Conservation (phyloP, 2,797 vertebrate genomes). For the Gymnocypris eckloni region DNA sequence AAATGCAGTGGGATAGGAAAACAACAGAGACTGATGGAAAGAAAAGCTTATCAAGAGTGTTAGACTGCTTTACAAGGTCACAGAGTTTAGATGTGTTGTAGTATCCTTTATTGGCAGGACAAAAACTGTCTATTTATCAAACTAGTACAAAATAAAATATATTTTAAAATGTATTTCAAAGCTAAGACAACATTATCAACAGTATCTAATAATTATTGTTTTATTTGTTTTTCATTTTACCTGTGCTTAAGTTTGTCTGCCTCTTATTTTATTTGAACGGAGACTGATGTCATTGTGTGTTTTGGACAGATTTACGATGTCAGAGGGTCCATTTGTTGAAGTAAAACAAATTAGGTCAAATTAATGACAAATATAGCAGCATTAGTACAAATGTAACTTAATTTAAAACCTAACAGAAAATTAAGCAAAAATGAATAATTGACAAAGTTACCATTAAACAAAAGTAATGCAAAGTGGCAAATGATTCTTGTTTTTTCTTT, state of each 20-base stretch:
- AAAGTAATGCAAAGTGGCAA: not conserved
- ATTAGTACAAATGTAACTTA: not conserved
- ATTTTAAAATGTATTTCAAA: not conserved
- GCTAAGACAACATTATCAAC: not conserved
- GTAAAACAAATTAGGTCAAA: not conserved
- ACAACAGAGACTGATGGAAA: conserved; percentile 21
- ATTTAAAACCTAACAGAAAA: not conserved
- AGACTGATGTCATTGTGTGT: not conserved
- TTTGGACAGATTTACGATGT: not conserved
- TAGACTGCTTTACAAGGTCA: not conserved
- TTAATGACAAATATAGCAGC: not conserved
- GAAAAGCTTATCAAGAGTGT: not conserved
- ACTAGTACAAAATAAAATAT: not conserved
- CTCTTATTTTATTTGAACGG: not conserved
- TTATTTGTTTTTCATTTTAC: not conserved
- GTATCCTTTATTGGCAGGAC: not conserved
- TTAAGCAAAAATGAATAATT: not conserved
- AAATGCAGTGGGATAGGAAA: not conserved
- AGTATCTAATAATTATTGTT: not conserved
- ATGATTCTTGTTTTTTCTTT: not conserved
- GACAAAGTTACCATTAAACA: not conserved
- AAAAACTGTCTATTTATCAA: not conserved
- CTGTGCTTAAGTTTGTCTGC: not conserved
- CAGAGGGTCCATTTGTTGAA: not conserved
- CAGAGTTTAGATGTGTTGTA: not conserved